Percentiles rank a stretch among this genome's conserved stretches.
Conservation (phyloP, 2,113 vertebrate genomes). For the Ceuthmochares aereus region DNA sequence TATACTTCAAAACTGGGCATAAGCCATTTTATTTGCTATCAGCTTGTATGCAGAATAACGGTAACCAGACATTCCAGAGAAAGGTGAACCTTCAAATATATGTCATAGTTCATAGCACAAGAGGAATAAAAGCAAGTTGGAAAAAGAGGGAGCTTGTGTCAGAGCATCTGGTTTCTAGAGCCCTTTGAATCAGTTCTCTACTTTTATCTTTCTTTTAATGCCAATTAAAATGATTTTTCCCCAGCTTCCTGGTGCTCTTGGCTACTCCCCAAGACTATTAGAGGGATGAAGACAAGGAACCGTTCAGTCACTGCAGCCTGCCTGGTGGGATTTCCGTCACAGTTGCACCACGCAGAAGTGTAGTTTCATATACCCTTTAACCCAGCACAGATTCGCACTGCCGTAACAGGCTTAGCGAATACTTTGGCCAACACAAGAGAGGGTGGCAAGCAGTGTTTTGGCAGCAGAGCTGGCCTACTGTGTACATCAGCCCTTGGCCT, state of each 20-base stretch:
- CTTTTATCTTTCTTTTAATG: not conserved
- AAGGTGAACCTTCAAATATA: not conserved
- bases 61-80: conserved; percentile 1
- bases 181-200: not conserved
- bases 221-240: not conserved
- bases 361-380: not conserved
- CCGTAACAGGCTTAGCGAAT: not conserved
- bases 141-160: not conserved
- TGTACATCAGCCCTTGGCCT: not conserved
- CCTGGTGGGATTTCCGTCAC: not conserved
- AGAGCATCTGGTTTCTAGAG: not conserved
- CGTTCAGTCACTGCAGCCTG: not conserved
- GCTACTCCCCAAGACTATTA: not conserved
- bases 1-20: fast-evolving
- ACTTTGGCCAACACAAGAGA: not conserved
- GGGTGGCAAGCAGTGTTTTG: not conserved
- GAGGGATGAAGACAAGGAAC: not conserved
- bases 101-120: not conserved
- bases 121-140: not conserved
- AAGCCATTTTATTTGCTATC: conserved; percentile 2
- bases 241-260: not conserved
- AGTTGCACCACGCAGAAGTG: not conserved
- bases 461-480: not conserved
- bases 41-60: not conserved
- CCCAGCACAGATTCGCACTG: not conserved